Evolutionary conservation across 1,140 invertebrate species (phyloP).

Genomic region (Bicyclus anynana): DNA sequence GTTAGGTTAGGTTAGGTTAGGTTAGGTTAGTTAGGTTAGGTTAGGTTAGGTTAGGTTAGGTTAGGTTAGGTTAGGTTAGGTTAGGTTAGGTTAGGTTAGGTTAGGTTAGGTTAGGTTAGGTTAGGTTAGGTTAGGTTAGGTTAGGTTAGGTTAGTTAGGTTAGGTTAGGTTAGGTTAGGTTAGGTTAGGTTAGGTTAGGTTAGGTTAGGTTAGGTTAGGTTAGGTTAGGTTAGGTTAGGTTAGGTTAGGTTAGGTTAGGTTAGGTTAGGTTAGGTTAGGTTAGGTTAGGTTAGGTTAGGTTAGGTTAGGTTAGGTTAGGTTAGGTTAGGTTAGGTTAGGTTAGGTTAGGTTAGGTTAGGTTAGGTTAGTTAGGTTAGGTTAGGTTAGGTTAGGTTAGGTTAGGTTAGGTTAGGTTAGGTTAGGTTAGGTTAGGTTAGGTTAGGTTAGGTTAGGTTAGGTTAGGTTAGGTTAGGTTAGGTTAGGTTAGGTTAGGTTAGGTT

Average conservation of each 20-base stretch:
- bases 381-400: conserved; percentile 14
- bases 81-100: conserved; percentile 5
- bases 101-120: background rate
- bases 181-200: conserved; percentile 16
- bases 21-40: conserved; percentile 2
- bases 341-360: conserved; percentile 12
- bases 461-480: conserved; percentile 14
- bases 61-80: conserved; percentile 2
- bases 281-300: conserved; percentile 17
- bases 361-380: conserved; percentile 5
- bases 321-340: conserved; percentile 12
- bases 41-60: conserved; percentile 2
- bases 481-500: conserved; percentile 14
- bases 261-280: conserved; percentile 16
- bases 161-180: conserved; percentile 17
- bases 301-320: conserved; percentile 13
- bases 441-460: conserved; percentile 13
- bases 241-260: conserved; percentile 12
- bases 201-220: conserved; percentile 14
- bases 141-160: conserved; percentile 8
- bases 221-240: conserved; percentile 15
- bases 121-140: conserved; percentile 10
- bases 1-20: background rate
- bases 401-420: conserved; percentile 13
- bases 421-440: conserved; percentile 15